Evolutionary conservation across 1,140 invertebrate species (phyloP).

Genomic region (Drosophila sp.): DNA sequence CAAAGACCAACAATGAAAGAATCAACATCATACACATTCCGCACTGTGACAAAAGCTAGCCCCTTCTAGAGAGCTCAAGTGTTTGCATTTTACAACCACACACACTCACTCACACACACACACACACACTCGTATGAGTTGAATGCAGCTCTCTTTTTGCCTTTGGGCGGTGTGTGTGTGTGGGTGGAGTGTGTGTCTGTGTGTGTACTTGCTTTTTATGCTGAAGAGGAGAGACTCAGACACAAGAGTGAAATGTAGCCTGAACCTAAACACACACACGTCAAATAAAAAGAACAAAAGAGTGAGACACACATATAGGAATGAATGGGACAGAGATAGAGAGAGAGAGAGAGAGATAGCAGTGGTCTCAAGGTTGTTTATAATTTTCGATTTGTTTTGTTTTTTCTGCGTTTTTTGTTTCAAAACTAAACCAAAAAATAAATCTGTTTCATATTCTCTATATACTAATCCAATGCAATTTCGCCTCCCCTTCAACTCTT

Average conservation of each 20-base stretch:
- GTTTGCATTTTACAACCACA: slow-evolving; percentile 78
- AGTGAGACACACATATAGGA: too few species aligned
- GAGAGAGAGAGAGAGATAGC: slow-evolving; percentile 1
- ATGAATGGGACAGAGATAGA: not conserved
- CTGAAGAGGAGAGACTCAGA: not conserved
- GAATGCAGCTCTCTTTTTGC: slow-evolving; percentile 70
- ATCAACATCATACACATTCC: slow-evolving; percentile 5
- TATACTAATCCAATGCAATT: slow-evolving; percentile 72
- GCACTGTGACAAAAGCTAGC: slow-evolving; percentile 36
- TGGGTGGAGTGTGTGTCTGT: not conserved
- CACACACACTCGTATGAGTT: slow-evolving; percentile 36
- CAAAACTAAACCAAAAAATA: slow-evolving; percentile 10
- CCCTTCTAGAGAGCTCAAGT: slow-evolving; percentile 65
- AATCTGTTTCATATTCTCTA: slow-evolving; percentile 43
- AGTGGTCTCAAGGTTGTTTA: slow-evolving; percentile 48
- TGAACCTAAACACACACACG: not conserved
- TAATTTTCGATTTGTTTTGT: not conserved
- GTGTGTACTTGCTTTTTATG: slow-evolving; percentile 4
- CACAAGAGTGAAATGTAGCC: slow-evolving; percentile 13
- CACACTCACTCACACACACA: slow-evolving; percentile 20
- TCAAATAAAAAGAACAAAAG: slow-evolving; percentile 53
- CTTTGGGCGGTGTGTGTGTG: not conserved
- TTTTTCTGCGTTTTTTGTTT: slow-evolving; percentile 27
- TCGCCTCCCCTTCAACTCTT: slow-evolving; percentile 60
- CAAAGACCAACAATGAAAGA: slow-evolving; percentile 22